phyloP scores from a whole-genome alignment of 1,140 invertebrate species.

The Bombus soroeensis region DNA sequence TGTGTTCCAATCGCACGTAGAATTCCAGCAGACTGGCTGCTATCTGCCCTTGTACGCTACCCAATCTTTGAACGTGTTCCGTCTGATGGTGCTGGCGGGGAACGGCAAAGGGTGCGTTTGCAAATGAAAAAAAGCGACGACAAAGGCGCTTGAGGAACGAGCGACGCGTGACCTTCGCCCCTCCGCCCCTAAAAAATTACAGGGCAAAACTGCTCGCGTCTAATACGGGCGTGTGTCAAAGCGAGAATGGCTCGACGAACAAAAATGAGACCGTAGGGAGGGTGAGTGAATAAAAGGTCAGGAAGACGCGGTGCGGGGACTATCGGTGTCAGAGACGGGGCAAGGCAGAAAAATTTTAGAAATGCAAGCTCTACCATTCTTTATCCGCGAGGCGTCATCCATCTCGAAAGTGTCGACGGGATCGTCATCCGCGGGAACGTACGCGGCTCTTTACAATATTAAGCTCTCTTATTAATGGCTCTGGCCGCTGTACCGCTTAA shows the following conservation, averaged over 20 bases:
- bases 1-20: slow-evolving; percentile 1
- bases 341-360: slow-evolving; percentile 59
- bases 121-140: slow-evolving; percentile 54
- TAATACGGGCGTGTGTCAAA: slow-evolving; percentile 57
- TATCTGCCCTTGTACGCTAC: background rate
- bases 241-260: slow-evolving; percentile 54
- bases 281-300: slow-evolving; percentile 40
- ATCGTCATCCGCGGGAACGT: slow-evolving; percentile 38
- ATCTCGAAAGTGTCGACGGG: slow-evolving; percentile 64
- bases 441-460: slow-evolving; percentile 75
- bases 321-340: too few relatives aligned
- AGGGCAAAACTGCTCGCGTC: slow-evolving; percentile 47
- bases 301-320: background rate
- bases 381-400: slow-evolving; percentile 55
- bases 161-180: background rate
- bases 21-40: background rate
- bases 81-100: background rate
- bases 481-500: slow-evolving; percentile 62
- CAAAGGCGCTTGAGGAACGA: slow-evolving; percentile 12
- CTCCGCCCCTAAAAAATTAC: slow-evolving; percentile 58
- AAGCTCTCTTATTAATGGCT: slow-evolving; percentile 79
- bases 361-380: slow-evolving; percentile 58
- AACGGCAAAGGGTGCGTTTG: slow-evolving; percentile 25
- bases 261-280: slow-evolving; percentile 54
- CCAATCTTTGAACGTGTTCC: slow-evolving; percentile 5